Base-by-base conservation (phyloP, 2,888 invertebrate species). In the Synanthedon vespiformis region DNA sequence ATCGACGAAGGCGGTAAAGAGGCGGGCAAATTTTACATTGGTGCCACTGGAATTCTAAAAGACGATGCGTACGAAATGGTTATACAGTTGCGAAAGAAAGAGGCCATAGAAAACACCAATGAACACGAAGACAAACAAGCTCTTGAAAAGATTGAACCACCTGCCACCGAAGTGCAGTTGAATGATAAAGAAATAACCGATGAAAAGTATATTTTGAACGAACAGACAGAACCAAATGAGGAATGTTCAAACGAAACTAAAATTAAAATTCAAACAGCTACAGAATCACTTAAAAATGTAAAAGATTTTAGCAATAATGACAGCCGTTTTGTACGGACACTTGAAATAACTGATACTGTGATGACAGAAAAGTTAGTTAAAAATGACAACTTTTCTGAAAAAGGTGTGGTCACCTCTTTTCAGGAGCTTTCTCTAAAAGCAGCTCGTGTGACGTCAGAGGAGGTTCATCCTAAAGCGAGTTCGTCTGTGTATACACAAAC, bases 1-100 rank as follows among this genome's bases (percentile, higher is more conserved):
- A 52, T 80, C 5, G 75, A 79, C 40, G 72, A 78, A 41, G 66
- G 59, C 3, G 76, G 71, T 2, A 67, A 74, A 47, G 81, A 78
- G 51, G 61, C 77, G 6, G 80, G 77, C 2, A 81, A 85, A 58
- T 80, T 87, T 57, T 84, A 77, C 53, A 74, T 87, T 13, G 85
- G 83, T 13, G 74, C 84, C 18, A 73, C 79, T 5, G 81, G 78
- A 3, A 70, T 80, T 14, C 64, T 86, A 6, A 79, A 77, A 63
- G 70, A 83, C 56, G 74, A 83, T 51, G 77, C 72, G 14, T 87
- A 85, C 57, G 87, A 87, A 76, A 81, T 87, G 11, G 65, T 86
- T 8, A 83, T 87, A 62, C 85, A 86, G 56, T 65, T 87, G 6
- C 74, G 77, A 51, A 87, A 85, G 55, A 86, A 82, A 61, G 78